phyloP scores from a whole-genome alignment of 2,888 invertebrate species.

The Aporophyla nigra region DNA sequence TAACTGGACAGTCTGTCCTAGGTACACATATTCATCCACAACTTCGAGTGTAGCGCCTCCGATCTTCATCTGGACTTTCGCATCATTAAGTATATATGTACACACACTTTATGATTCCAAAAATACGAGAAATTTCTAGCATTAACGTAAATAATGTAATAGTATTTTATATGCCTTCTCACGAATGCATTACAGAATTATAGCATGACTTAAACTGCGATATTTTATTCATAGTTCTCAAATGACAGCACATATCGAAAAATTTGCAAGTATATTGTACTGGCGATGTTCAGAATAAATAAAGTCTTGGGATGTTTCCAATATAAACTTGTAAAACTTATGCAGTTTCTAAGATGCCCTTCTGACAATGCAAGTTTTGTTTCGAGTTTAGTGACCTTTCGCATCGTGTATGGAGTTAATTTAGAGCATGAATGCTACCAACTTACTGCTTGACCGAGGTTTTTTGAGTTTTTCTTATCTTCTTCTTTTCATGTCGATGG shows the following conservation, averaged over 20 bases:
- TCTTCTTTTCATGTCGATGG: neutral
- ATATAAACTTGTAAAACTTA: slow-evolving; percentile 38
- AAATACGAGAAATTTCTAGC: neutral
- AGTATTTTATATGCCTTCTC: neutral
- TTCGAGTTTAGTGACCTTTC: slow-evolving; percentile 15
- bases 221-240: slow-evolving; percentile 69
- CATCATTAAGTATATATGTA: too few species aligned
- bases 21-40: too few species aligned
- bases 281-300: slow-evolving; percentile 65
- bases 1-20: too few species aligned
- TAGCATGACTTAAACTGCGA: slow-evolving; percentile 49
- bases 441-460: too few species aligned
- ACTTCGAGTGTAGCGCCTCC: too few species aligned
- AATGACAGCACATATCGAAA: slow-evolving; percentile 69
- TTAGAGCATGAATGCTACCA: neutral
- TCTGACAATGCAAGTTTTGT: slow-evolving; percentile 17
- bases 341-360: slow-evolving; percentile 34
- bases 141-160: slow-evolving; percentile 12
- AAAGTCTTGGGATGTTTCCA: slow-evolving; percentile 46
- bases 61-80: too few species aligned
- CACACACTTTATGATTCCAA: neutral
- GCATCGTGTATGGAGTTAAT: neutral
- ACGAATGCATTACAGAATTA: slow-evolving; percentile 45
- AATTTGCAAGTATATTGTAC: slow-evolving; percentile 73
- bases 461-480: neutral